Percentiles rank a stretch among this genome's conserved stretches.
These are phyloP conservation scores for Cheilosia grossa DNA, from an alignment of 2,888 invertebrate species.

Conservation along the genomic window DNA sequence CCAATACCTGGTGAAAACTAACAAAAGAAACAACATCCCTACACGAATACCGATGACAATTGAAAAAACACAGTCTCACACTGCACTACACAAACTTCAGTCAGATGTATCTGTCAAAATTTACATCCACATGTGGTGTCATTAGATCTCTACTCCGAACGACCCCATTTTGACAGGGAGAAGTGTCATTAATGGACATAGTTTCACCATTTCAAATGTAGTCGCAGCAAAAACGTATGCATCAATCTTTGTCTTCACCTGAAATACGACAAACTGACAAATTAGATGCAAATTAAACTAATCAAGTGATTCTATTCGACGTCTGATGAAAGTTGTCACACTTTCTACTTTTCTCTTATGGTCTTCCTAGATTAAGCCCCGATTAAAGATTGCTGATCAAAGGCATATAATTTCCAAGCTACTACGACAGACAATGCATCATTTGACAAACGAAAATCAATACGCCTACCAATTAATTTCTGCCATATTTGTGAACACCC, in stretches of 20 bases:
- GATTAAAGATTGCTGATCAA: constrained; percentile 10
- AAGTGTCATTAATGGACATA: too few species aligned
- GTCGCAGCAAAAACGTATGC: neutral
- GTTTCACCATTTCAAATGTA: too few species aligned
- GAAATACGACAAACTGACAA: neutral
- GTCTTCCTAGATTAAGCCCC: neutral
- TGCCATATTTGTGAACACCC: constrained; percentile 32
- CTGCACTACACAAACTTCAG: too few species aligned
- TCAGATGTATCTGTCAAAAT: too few species aligned
- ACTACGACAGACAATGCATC: neutral
- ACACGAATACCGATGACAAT: too few species aligned
- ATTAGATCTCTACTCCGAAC: too few species aligned
- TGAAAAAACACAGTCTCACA: too few species aligned
- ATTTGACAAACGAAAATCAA: constrained; percentile 33
- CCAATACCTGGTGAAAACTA: too few species aligned
- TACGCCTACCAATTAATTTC: constrained; percentile 32
- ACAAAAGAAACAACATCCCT: too few species aligned
- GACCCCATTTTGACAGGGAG: neutral
- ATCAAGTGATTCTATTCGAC: constrained; percentile 8
- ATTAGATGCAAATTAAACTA: neutral
- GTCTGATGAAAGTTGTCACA: constrained; percentile 38
- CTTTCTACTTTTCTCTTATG: constrained; percentile 40
- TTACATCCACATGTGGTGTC: too few species aligned
- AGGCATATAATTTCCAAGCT: constrained; percentile 4
- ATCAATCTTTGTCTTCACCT: neutral